Evolutionary conservation across 2,113 vertebrate species (phyloP).

Genomic region (Scytalopus superciliaris): DNA sequence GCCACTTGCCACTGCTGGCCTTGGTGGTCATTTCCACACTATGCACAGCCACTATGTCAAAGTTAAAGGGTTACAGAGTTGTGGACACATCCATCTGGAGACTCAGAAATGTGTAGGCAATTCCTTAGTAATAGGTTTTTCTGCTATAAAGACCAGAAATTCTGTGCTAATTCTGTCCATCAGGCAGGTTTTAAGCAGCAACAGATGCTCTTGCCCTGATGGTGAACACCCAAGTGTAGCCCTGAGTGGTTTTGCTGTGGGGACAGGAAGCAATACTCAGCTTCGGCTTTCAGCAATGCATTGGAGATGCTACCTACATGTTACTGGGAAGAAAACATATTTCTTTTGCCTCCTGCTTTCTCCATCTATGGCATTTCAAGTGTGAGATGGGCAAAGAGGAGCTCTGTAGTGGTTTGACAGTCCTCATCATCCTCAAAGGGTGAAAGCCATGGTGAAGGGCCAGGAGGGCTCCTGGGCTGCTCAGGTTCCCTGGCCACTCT

Average conservation of each 20-base stretch:
- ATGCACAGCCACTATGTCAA: neutral
- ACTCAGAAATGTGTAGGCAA: neutral
- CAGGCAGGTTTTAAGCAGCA: neutral
- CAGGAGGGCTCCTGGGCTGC: neutral
- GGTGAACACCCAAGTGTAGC: neutral
- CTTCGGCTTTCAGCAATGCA: neutral
- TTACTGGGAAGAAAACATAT: neutral
- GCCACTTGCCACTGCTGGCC: neutral
- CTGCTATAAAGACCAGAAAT: neutral
- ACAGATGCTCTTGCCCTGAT: neutral
- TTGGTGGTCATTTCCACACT: neutral
- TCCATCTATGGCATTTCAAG: neutral
- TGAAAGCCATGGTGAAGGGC: neutral
- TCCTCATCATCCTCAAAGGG: neutral
- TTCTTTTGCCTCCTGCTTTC: neutral
- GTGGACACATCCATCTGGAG: neutral
- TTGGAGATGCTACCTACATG: rapidly evolving
- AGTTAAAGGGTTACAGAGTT: neutral
- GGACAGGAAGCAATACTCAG: neutral
- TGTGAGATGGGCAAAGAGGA: neutral
- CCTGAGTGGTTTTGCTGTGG: neutral
- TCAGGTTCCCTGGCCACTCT: neutral
- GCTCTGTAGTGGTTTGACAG: neutral
- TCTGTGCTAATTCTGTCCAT: neutral
- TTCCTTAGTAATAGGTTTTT: neutral